phyloP scores from a whole-genome alignment of 2,888 invertebrate species.

The Harpagoxenus sublaevis region DNA sequence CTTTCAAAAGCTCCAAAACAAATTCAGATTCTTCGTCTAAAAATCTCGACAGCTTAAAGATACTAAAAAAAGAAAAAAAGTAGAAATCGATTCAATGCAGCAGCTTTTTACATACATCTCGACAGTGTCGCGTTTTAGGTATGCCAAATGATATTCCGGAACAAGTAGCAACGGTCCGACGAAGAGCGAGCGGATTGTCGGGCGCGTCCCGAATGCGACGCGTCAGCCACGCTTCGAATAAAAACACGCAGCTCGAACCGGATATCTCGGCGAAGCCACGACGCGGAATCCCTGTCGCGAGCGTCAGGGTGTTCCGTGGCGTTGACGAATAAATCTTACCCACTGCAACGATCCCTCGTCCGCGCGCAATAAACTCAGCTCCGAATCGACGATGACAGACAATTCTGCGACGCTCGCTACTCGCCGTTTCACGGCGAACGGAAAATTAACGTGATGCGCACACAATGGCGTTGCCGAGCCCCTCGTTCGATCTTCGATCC shows the following conservation, averaged over 20 bases:
- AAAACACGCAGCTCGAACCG: not conserved
- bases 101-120: not conserved
- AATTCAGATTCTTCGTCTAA: not conserved
- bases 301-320: not conserved
- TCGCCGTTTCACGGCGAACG: not conserved
- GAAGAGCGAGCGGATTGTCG: not conserved
- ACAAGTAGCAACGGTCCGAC: not conserved
- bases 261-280: not conserved
- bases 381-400: not conserved
- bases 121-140: not conserved
- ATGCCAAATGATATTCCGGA: not conserved
- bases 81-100: conserved; percentile 19
- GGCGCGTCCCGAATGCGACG: not conserved
- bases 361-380: not conserved
- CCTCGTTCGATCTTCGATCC: conserved; percentile 67
- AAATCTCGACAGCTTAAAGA: not conserved
- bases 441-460: conserved; percentile 56
- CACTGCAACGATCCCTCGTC: not conserved
- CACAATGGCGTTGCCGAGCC: conserved; percentile 77
- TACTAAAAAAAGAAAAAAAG: not conserved
- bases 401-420: not conserved
- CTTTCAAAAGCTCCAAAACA: not conserved
- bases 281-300: not conserved
- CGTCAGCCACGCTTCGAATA: not conserved
- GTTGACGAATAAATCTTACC: conserved; percentile 58